Evolutionary conservation across 2,888 invertebrate genomes (phyloP).

Genomic region (Sminthurinus aureus): DNA sequence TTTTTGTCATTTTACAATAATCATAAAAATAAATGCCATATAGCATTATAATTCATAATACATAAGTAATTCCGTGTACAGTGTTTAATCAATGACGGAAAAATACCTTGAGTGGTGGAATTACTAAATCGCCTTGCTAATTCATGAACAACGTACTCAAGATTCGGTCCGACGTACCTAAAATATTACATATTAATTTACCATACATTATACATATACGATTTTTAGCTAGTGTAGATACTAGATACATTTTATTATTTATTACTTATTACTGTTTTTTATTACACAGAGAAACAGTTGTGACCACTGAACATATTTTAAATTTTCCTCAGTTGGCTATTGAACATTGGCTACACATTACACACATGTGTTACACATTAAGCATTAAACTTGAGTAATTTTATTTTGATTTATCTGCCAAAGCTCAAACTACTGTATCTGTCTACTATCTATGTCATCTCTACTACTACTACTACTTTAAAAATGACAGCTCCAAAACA

Average conservation of each 20-base stretch:
- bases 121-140: constrained; percentile 49
- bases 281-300: background rate
- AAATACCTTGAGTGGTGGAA: constrained; percentile 31
- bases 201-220: background rate
- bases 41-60: no score
- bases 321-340: background rate
- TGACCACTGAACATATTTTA: background rate
- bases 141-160: constrained; percentile 63
- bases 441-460: no score
- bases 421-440: no score
- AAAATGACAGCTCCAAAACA: no score
- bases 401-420: no score
- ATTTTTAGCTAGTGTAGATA: background rate
- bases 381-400: no score
- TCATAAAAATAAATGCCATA: no score
- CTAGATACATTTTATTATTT: background rate
- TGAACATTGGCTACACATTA: background rate
- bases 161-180: constrained; percentile 67
- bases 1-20: no score
- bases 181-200: background rate
- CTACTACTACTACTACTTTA: no score
- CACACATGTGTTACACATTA: no score
- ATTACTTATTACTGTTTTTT: background rate
- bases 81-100: no score
- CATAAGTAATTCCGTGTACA: no score